Percentiles rank a stretch among this genome's conserved stretches.
phyloP scores from a whole-genome alignment of 2,888 invertebrate species.

The Chrysolina haemoptera region DNA sequence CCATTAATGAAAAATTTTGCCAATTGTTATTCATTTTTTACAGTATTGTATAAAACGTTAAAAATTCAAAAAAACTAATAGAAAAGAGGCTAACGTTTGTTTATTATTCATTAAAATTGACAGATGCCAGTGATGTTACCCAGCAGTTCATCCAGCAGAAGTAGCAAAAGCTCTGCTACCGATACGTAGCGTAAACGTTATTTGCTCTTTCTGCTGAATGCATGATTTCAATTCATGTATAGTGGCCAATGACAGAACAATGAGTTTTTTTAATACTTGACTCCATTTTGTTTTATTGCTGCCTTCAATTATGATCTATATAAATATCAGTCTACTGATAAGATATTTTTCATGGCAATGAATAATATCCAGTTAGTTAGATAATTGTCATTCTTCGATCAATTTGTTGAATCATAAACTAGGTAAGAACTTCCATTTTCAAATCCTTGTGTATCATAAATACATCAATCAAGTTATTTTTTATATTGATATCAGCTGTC shows the following conservation, averaged over 20 bases:
- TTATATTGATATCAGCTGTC: background rate
- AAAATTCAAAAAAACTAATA: no score
- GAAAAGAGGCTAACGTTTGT: no score
- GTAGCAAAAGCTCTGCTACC: no score
- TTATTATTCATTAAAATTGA: no score
- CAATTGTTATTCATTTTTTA: no score
- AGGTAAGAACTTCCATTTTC: constrained; percentile 6
- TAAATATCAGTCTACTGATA: background rate
- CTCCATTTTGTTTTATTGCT: background rate
- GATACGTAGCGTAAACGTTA: no score
- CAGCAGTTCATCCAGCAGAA: no score
- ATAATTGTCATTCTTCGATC: background rate
- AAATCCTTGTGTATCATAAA: background rate
- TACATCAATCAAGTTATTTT: background rate
- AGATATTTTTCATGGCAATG: background rate
- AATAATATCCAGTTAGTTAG: background rate
- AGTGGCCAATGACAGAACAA: background rate
- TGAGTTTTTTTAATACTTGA: background rate
- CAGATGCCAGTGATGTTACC: no score
- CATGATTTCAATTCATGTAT: no score
- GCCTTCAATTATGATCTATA: background rate
- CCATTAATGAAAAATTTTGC: no score
- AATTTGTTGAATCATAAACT: background rate
- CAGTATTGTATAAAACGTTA: no score
- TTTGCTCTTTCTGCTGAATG: no score